Evolutionary conservation across 1,140 invertebrate genomes (phyloP).

Genomic region (Trinorchestia longiramus): DNA sequence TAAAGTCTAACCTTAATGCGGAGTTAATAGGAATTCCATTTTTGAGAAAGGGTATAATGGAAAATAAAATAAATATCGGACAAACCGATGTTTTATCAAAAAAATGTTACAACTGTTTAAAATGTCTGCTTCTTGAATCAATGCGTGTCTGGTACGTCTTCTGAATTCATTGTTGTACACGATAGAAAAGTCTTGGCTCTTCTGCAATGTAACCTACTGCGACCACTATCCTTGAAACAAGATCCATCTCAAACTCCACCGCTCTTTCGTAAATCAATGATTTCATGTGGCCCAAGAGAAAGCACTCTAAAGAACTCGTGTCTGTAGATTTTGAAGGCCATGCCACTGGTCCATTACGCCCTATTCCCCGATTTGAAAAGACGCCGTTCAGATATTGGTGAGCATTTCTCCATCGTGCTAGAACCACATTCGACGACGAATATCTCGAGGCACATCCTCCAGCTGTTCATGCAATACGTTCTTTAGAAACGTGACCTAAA

Average conservation of each 20-base stretch:
- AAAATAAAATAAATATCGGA: no score
- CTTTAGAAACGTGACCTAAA: not conserved
- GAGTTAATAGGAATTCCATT: no score
- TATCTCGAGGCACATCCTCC: not conserved
- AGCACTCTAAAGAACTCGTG: not conserved
- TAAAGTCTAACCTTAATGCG: no score
- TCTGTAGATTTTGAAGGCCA: not conserved
- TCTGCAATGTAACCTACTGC: not conserved
- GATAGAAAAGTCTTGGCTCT: not conserved
- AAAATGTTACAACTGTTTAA: no score
- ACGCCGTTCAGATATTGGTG: not conserved
- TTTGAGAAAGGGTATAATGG: no score
- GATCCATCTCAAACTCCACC: not conserved
- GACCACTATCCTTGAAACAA: not conserved
- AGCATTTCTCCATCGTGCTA: not conserved
- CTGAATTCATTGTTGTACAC: not conserved
- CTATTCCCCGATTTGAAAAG: not conserved
- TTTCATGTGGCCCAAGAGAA: not conserved
- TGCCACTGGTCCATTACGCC: not conserved
- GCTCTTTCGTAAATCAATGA: not conserved
- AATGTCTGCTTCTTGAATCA: no score
- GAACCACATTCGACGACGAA: not conserved
- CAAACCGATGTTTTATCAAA: no score
- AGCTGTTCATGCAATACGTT: not conserved
- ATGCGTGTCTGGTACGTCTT: not conserved